Evolutionary conservation across 2,888 invertebrate species (phyloP).

Genomic region (Branchinecta sandiegonensis): DNA sequence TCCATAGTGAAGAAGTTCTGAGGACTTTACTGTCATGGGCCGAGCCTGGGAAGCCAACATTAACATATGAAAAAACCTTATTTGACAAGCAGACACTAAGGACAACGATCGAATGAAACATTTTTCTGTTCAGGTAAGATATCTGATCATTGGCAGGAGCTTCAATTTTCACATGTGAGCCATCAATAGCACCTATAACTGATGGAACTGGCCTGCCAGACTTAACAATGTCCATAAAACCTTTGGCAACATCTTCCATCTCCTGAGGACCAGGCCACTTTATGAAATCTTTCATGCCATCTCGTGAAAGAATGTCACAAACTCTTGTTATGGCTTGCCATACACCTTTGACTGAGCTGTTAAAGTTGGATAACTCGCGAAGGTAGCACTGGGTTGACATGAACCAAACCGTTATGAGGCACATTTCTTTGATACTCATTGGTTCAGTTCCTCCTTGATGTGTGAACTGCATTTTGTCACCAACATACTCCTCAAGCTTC

Average conservation of each 20-base stretch:
- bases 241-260: background rate
- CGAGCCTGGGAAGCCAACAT: slow-evolving; percentile 8
- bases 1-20: background rate
- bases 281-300: background rate
- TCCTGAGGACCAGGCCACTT: background rate
- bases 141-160: background rate
- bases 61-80: slow-evolving; percentile 2
- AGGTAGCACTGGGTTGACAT: background rate
- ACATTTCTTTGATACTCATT: background rate
- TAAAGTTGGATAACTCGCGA: background rate
- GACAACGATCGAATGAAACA: background rate
- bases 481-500: background rate
- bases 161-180: background rate
- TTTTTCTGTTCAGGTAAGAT: background rate
- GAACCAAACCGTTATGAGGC: background rate
- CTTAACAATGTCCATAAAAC: background rate
- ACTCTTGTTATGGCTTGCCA: background rate
- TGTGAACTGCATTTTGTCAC: background rate
- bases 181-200: background rate
- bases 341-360: background rate
- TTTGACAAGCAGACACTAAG: slow-evolving; percentile 13
- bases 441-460: background rate
- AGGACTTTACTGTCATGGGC: slow-evolving; percentile 8
- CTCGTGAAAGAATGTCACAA: background rate
- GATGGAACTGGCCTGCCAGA: background rate